phyloP scores from a whole-genome alignment of 53 echinoderm and acorn worm species.

The Stichopus horrens region DNA sequence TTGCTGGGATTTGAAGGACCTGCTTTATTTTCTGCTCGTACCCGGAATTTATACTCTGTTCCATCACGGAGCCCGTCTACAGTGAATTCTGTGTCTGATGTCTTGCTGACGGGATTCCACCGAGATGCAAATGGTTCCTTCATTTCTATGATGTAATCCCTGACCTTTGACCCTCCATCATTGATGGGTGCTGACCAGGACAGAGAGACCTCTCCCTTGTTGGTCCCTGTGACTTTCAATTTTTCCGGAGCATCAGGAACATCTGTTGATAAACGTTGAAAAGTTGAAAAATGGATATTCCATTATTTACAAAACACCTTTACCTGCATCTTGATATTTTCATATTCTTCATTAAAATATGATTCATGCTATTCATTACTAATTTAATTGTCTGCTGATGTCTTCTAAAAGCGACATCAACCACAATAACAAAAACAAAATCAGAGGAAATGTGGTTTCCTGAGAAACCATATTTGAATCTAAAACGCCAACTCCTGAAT shows the following conservation, averaged over 20 bases:
- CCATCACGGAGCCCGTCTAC: slow-evolving; percentile 66
- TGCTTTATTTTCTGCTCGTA: slow-evolving; percentile 89
- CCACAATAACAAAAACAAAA: too few species aligned
- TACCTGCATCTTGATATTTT: too few species aligned
- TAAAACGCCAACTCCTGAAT: too few species aligned
- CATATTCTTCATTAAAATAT: too few species aligned
- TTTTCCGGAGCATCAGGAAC: slow-evolving; percentile 76
- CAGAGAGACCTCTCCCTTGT: slow-evolving; percentile 68
- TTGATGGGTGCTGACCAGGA: slow-evolving; percentile 68
- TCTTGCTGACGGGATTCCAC: slow-evolving; percentile 65
- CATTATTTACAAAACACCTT: too few species aligned
- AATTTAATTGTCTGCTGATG: too few species aligned
- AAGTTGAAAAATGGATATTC: neutral
- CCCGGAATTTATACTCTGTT: slow-evolving; percentile 85
- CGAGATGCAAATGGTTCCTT: slow-evolving; percentile 75
- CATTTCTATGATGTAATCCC: slow-evolving; percentile 82
- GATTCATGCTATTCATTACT: too few species aligned
- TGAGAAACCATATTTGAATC: too few species aligned
- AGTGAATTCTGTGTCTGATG: slow-evolving; percentile 59
- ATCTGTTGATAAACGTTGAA: slow-evolving; percentile 34
- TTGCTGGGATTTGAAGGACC: slow-evolving; percentile 71
- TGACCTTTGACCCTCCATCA: slow-evolving; percentile 86
- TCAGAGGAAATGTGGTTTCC: too few species aligned
- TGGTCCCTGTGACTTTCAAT: slow-evolving; percentile 68
- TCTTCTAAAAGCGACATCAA: too few species aligned